Percentiles rank a stretch among this genome's conserved stretches.
phyloP scores from a whole-genome alignment of 2,113 vertebrate genomes.

The Salvelinus sp. region DNA sequence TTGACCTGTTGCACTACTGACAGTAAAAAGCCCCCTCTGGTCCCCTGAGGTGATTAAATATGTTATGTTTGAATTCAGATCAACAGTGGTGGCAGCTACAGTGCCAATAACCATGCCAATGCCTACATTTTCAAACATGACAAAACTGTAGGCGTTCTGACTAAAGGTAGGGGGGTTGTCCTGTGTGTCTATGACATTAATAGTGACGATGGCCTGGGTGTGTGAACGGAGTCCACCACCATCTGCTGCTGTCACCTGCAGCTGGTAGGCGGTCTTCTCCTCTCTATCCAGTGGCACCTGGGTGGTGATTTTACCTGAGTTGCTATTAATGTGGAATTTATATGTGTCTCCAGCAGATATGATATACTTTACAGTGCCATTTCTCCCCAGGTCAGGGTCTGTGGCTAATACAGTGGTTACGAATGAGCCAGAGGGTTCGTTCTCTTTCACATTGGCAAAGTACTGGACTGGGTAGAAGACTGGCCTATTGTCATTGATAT shows the following conservation, averaged over 20 bases:
- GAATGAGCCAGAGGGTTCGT: constrained; percentile 87
- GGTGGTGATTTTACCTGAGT: constrained; percentile 87
- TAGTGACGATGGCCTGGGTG: constrained; percentile 88
- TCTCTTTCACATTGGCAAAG: constrained; percentile 94
- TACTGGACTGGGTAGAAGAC: constrained; percentile 95
- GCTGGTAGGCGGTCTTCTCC: constrained; percentile 90
- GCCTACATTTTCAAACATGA: constrained; percentile 95
- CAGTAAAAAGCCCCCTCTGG: constrained; percentile 85
- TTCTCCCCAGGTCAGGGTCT: constrained; percentile 87
- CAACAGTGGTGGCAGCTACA: constrained; percentile 88
- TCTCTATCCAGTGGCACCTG: constrained; percentile 89
- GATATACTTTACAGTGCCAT: constrained; percentile 89
- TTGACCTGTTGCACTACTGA: constrained; percentile 80
- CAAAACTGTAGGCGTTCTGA: constrained; percentile 89
- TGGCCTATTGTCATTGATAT: constrained; percentile 94
- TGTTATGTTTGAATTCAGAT: constrained; percentile 92
- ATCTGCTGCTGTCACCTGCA: constrained; percentile 88
- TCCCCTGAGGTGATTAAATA: constrained; percentile 94
- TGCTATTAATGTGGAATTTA: constrained; percentile 86
- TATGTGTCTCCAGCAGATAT: constrained; percentile 88
- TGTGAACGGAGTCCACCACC: constrained; percentile 86
- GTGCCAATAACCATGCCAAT: constrained; percentile 85
- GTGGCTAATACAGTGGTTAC: constrained; percentile 87
- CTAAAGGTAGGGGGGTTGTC: constrained; percentile 92
- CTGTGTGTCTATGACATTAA: constrained; percentile 93